Conservation (phyloP, 2,888 invertebrate species). For the Leptogaster cylindrica region DNA sequence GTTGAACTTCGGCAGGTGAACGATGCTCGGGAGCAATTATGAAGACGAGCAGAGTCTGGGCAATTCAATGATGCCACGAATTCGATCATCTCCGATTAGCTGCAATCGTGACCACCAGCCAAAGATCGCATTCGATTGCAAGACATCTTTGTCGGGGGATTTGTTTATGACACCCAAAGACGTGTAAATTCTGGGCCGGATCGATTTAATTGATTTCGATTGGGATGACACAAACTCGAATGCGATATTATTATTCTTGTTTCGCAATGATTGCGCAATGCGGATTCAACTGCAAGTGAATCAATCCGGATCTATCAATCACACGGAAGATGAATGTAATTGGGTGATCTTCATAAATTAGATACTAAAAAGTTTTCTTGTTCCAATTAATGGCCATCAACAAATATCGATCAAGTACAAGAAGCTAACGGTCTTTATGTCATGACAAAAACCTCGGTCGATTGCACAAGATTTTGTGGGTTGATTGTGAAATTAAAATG, state of each 20-base stretch:
- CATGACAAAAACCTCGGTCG: no score
- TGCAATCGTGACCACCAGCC: not conserved
- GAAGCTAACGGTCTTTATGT: no score
- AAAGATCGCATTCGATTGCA: not conserved
- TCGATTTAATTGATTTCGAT: slow-evolving; percentile 16
- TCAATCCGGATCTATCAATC: slow-evolving; percentile 9
- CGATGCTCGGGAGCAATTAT: not conserved
- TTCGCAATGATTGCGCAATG: slow-evolving; percentile 18
- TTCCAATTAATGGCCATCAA: no score
- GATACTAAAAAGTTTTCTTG: no score
- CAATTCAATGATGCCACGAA: not conserved
- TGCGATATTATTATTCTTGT: not conserved
- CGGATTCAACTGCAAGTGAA: slow-evolving; percentile 21
- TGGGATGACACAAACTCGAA: not conserved
- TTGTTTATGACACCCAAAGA: not conserved
- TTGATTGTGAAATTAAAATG: no score
- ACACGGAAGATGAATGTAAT: no score
- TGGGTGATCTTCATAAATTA: no score
- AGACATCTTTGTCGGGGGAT: not conserved
- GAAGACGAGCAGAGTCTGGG: not conserved
- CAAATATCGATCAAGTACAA: no score
- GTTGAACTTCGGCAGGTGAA: not conserved
- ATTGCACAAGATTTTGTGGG: no score
- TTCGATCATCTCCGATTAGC: not conserved
- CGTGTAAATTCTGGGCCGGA: not conserved